Conservation (phyloP, 1,140 invertebrate species). For the Cyphomyrmex costatus region DNA sequence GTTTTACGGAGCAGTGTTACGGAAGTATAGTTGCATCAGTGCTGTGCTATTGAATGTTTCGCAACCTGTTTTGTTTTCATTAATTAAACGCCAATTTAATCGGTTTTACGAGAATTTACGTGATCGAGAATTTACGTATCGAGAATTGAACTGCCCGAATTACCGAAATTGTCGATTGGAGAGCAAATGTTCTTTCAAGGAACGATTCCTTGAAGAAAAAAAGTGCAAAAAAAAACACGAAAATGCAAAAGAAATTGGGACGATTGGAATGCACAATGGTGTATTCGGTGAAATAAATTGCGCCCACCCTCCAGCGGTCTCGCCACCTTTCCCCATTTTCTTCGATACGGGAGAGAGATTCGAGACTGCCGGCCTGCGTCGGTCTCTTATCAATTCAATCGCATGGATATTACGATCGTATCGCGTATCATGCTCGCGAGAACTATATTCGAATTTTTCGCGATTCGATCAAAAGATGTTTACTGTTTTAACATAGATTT, state of each 20-base stretch:
- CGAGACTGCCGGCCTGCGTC: neutral
- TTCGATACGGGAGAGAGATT: slow-evolving; percentile 35
- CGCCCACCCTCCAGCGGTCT: neutral
- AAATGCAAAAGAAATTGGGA: slow-evolving; percentile 30
- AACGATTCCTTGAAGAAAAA: slow-evolving; percentile 6
- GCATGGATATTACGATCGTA: slow-evolving; percentile 67
- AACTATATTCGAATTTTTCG: slow-evolving; percentile 39
- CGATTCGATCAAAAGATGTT: neutral
- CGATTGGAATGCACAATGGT: slow-evolving; percentile 47
- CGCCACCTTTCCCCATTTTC: slow-evolving; percentile 74
- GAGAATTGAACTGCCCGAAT: slow-evolving; percentile 5
- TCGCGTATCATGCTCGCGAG: slow-evolving; percentile 12
- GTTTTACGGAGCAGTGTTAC: no score
- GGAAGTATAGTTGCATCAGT: neutral
- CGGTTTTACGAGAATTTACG: neutral
- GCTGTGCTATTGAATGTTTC: neutral
- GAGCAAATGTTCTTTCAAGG: neutral
- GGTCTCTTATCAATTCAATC: slow-evolving; percentile 68
- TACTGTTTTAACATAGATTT: slow-evolving; percentile 18
- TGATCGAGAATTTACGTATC: slow-evolving; percentile 6
- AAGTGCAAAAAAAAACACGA: neutral
- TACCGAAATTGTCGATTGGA: neutral
- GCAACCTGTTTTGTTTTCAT: slow-evolving; percentile 55
- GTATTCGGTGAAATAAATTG: slow-evolving; percentile 69
- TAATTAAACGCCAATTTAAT: slow-evolving; percentile 37